Evolutionary conservation across 1,140 invertebrate genomes (phyloP).

Genomic region (Drosophila tristis): DNA sequence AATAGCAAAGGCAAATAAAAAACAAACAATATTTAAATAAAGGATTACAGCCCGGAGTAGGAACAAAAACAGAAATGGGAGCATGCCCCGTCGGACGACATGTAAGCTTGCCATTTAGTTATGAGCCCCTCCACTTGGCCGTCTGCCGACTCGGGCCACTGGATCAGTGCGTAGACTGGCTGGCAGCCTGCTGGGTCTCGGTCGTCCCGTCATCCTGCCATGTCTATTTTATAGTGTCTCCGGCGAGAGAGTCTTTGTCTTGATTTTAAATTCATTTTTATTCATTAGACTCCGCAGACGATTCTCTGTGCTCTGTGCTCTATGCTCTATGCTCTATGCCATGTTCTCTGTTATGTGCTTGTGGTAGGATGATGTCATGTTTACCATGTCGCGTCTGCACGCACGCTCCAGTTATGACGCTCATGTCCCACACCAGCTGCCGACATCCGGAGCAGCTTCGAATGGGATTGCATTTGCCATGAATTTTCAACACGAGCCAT

Average conservation of each 20-base stretch:
- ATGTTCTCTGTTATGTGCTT: neutral
- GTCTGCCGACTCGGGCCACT: slow-evolving; percentile 43
- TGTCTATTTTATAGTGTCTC: slow-evolving; percentile 53
- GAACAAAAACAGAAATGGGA: slow-evolving; percentile 45
- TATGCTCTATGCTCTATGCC: too few relatives aligned
- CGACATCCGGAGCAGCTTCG: neutral
- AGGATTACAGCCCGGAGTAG: slow-evolving; percentile 64
- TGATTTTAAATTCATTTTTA: slow-evolving; percentile 70
- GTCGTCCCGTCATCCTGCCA: slow-evolving; percentile 7
- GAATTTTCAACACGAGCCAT: slow-evolving; percentile 38
- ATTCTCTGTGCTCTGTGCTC: too few relatives aligned
- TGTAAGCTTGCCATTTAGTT: slow-evolving; percentile 49
- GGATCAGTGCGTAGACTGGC: slow-evolving; percentile 66
- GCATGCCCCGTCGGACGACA: slow-evolving; percentile 15
- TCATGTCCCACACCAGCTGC: slow-evolving; percentile 2
- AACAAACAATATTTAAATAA: slow-evolving; percentile 77
- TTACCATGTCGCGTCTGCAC: slow-evolving; percentile 32
- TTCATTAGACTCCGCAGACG: slow-evolving; percentile 53
- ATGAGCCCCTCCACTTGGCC: slow-evolving; percentile 43
- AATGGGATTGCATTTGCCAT: slow-evolving; percentile 18
- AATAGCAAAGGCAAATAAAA: slow-evolving; percentile 74
- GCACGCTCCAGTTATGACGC: slow-evolving; percentile 9
- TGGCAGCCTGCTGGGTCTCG: slow-evolving; percentile 65
- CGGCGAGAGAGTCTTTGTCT: slow-evolving; percentile 7
- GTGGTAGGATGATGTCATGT: slow-evolving; percentile 71